These are phyloP conservation scores for Papilio xuthus DNA, from an alignment of 1,140 invertebrate genomes.

Conservation along the genomic window DNA sequence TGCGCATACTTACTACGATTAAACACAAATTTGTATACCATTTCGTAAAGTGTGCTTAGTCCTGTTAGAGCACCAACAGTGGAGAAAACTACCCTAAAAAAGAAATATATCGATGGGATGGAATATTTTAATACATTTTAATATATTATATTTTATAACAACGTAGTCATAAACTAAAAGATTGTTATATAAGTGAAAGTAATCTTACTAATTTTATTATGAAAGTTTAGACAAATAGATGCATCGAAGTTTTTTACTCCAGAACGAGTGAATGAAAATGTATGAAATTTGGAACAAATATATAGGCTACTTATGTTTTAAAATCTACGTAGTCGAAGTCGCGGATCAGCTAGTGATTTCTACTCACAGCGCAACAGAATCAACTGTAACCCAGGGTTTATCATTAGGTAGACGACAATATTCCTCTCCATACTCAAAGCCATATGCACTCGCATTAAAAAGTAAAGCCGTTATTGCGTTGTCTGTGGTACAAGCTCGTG, in stretches of 20 bases:
- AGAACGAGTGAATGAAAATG: no score
- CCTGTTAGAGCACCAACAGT: slow-evolving; percentile 50
- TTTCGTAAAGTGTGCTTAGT: slow-evolving; percentile 53
- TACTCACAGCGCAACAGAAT: slow-evolving; percentile 59
- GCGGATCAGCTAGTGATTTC: background rate
- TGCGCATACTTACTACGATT: slow-evolving; percentile 45
- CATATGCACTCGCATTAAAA: slow-evolving; percentile 50
- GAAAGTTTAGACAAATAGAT: background rate
- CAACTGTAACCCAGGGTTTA: slow-evolving; percentile 58
- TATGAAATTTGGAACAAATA: background rate
- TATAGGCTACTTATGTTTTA: background rate
- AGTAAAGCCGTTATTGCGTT: slow-evolving; percentile 48
- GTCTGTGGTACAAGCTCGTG: slow-evolving; percentile 55
- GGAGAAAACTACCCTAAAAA: slow-evolving; percentile 54
- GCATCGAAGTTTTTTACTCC: no score
- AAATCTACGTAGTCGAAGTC: no score
- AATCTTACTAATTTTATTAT: background rate
- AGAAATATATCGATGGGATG: background rate
- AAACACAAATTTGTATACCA: slow-evolving; percentile 42
- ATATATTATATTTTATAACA: no score
- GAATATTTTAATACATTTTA: no score
- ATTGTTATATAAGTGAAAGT: background rate
- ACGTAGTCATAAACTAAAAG: background rate
- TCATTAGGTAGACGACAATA: slow-evolving; percentile 63
- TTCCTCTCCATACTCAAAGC: slow-evolving; percentile 51